Evolutionary conservation across 2,888 invertebrate species (phyloP), one percentile per base, ranked within the genome.

Genomic region (Chironomus tentans): DNA sequence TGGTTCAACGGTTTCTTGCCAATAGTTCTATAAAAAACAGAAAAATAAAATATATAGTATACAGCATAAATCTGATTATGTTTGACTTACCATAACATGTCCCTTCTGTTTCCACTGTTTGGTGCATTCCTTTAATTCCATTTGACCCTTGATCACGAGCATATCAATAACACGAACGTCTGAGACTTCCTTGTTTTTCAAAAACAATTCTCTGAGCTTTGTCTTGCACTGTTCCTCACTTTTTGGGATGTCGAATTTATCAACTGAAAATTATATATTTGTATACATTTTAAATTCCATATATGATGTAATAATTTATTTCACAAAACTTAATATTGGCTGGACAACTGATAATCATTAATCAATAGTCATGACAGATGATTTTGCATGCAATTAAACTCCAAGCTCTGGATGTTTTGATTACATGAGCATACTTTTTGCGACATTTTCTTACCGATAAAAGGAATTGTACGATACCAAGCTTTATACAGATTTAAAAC

Each of bases 101-200:
- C 91, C 90, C 79, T 92, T 92, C 81, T 95, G 95, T 83, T 96
- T 96, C 95, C 96, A 97, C 76, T 90, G 87, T 78, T 92, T 88
- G 0, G 91, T 91, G 0, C 91, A 87, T 86, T 98, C 97, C 81
- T 93, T 91, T 22, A 98, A 86, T 81, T 97, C 97, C 95, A 96
- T 95, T 88, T 96, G 96, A 70, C 96, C 96, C 95, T 96, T 97
- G 77, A 96, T 90, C 68, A 97, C 92, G 77, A 97, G 87, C 88
- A 95, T 88, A 84, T 98, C 97, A 81, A 97, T 93, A 47, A 94
- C 90, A 81, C 97, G 88, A 77, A 97, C 87, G 84, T 98, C 97
- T 68, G 87, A 88, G 0, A 97, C 88, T 83, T 92, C 82, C 81
- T 89, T 88, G 83, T 97, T 88, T 81, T 91, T 92, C 70, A 86